These are phyloP conservation scores for Ligdia adustata DNA, from an alignment of 2,888 invertebrate species.

Conservation along the genomic window DNA sequence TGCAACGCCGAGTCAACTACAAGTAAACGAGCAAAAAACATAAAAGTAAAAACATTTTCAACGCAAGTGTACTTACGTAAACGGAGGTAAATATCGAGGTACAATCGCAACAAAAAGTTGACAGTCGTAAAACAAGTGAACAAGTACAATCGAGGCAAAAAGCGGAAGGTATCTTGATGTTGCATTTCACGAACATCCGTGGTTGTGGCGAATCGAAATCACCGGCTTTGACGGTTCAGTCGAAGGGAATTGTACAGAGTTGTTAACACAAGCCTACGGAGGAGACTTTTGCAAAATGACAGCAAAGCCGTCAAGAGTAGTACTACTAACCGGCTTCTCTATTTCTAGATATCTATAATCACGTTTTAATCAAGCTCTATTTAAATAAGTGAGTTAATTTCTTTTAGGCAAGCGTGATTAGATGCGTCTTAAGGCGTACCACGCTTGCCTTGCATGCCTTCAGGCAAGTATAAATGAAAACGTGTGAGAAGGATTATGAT, in stretches of 20 bases:
- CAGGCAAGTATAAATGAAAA: too few relatives aligned
- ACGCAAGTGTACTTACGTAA: constrained; percentile 26
- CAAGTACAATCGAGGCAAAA: constrained; percentile 35
- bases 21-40: constrained; percentile 2
- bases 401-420: too few relatives aligned
- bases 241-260: constrained; percentile 38
- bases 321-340: too few relatives aligned
- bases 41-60: constrained; percentile 12
- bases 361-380: too few relatives aligned
- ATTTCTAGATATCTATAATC: too few relatives aligned
- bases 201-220: constrained; percentile 40
- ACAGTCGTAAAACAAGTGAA: constrained; percentile 30
- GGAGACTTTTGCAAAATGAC: too few relatives aligned
- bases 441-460: too few relatives aligned
- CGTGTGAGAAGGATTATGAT: too few relatives aligned
- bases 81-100: constrained; percentile 42
- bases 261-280: too few relatives aligned
- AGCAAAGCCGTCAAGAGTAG: too few relatives aligned
- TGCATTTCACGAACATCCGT: constrained; percentile 63
- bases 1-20: constrained; percentile 1
- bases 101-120: constrained; percentile 50
- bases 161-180: constrained; percentile 58
- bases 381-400: too few relatives aligned
- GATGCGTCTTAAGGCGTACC: too few relatives aligned
- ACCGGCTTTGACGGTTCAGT: constrained; percentile 24